These are phyloP conservation scores for Vidua macroura DNA, from an alignment of 2,113 vertebrate species.

Conservation along the genomic window DNA sequence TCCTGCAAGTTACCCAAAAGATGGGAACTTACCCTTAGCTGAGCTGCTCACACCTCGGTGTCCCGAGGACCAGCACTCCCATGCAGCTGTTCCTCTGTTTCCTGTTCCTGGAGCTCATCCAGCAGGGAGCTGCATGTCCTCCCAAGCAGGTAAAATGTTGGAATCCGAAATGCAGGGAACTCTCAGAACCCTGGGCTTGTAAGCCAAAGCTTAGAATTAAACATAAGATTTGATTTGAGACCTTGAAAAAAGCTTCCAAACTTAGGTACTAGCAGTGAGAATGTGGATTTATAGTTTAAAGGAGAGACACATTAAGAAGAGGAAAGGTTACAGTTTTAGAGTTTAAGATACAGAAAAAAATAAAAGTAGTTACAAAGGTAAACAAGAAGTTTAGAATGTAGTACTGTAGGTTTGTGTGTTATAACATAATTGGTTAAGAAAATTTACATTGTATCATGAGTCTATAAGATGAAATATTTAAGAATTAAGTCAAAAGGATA, in stretches of 20 bases:
- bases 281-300: neutral
- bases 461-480: neutral
- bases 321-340: neutral
- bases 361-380: neutral
- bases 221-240: neutral
- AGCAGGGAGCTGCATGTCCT: accelerated
- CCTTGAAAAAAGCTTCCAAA: neutral
- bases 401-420: neutral
- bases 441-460: neutral
- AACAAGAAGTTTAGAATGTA: neutral
- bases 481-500: neutral
- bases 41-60: neutral
- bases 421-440: neutral
- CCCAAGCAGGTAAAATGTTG: neutral
- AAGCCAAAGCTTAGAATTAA: neutral
- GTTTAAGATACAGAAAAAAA: neutral
- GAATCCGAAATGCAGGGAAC: neutral
- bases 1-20: neutral
- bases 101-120: neutral
- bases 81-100: accelerated
- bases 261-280: neutral
- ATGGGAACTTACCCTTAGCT: neutral
- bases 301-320: neutral
- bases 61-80: neutral
- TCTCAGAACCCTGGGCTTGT: neutral